Base-by-base conservation (phyloP, 2,113 vertebrate species). In the Jacana jacana region DNA sequence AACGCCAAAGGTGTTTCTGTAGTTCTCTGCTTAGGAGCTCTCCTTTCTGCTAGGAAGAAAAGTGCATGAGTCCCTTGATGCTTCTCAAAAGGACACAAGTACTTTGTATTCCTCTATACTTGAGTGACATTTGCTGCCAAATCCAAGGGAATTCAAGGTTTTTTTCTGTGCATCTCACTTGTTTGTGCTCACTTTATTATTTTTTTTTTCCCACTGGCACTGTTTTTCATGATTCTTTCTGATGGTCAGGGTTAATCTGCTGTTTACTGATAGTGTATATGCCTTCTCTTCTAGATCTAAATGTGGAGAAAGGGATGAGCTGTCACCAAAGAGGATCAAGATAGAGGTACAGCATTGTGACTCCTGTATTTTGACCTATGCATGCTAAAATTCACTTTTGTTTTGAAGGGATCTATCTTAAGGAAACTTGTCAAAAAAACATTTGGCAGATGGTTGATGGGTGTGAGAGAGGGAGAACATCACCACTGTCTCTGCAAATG, bases 271-370 rank as follows among this genome's bases (percentile, higher is more conserved):
- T 31, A 2, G 1, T 6, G 0, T 46, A 4, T 35, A 6, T 82
- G 61, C 88, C 84, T 96, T 96, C 93, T 83, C 71, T 96, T 94
- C 73, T 94, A 99, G 99, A 95, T 99, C 99, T 96, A 99, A 99
- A 94, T 99, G 98, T 95, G 99, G 99, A 81, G 99, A 99, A 90
- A 97, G 98, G 97, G 99, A 99, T 81, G 99, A 99, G 91, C 98
- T 99, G 57, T 99, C 99, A 37, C 99, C 99, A 13, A 99, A 99
- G 95, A 98, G 99, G 96, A 99, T 99, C 93, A 99, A 99, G 97
- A 98, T 99, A 19, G 99, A 99, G 99, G 99, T 99, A 96, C 66
- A 71, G 58, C 95, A 88, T 90, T 94, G 69, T 66, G 46, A 72
- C 54, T 97, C 73, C 42, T 93, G 25, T 15, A 48, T 72, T 80